Base-by-base conservation (phyloP, 2,888 invertebrate genomes). In the Pomacea canaliculata region DNA sequence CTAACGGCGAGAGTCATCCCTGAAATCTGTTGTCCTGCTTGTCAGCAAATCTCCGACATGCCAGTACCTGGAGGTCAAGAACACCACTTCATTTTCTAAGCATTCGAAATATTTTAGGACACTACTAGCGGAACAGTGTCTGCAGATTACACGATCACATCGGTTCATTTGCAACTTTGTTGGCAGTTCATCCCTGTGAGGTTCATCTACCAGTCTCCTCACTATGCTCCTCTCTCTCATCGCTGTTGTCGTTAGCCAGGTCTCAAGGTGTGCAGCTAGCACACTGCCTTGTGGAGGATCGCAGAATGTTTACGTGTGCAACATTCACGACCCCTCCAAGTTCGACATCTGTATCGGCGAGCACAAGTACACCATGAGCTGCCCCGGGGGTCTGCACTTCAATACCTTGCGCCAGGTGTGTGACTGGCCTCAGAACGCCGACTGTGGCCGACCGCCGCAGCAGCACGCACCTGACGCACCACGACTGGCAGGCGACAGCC, bases 381-480 rank as follows among this genome's bases (percentile, higher is more conserved):
- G 83, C 56, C 82, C 83, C 0, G 78, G 73, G 13, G 82, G 81
- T 12, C 78, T 85, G 12, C 82, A 83, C 70, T 85, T 83, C 74
- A 85, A 84, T 74, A 77, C 77, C n/a, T 66, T 75, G 23, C 80
- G 82, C 7, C 82, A 83, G 68, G 83, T 74, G 56, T 85, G 85
- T 73, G 85, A 84, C 79, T 85, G 84, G 84, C 84, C 85, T 0
- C 51, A 77, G 27, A 76, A 79, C 19, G 83, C 82, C 7, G 78
- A 83, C 77, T 84, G 84, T 56, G 80, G 76, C 0, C 18, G 77
- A 16, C 63, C 63, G 19, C 5, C 48, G n/a, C 63, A 18, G 63
- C 23, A 12, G 5, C 3, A n/a, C 19, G 65, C 76, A 7, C 19
- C 18, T 3, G 73, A 16, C n/a, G 23, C 59, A 48, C 18, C 51